These are phyloP conservation scores for Callimorpha dominula DNA, from an alignment of 2,888 invertebrate species.

Conservation along the genomic window DNA sequence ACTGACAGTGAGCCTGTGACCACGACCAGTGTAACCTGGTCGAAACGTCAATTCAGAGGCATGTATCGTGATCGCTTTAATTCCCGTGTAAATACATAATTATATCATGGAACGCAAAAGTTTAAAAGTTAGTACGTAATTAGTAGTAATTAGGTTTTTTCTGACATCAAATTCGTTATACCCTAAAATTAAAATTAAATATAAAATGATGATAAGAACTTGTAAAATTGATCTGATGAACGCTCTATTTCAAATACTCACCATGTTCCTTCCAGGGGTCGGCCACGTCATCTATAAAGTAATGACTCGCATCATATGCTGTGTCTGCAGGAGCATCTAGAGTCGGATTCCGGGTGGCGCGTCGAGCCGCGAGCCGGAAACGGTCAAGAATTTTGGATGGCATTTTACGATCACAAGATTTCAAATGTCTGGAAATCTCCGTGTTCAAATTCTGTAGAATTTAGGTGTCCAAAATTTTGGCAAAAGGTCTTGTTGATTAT, in stretches of 20 bases:
- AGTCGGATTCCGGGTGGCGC: slow-evolving; percentile 21
- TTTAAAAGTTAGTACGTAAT: too few relatives aligned
- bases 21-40: too few relatives aligned
- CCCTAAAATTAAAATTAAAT: too few relatives aligned
- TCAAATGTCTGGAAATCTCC: neutral
- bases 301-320: slow-evolving; percentile 90
- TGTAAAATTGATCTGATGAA: neutral
- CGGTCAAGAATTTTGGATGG: slow-evolving; percentile 46
- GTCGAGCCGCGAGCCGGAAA: slow-evolving; percentile 56
- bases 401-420: neutral
- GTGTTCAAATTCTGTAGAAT: neutral
- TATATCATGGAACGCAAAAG: too few relatives aligned
- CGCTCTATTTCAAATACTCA: slow-evolving; percentile 35
- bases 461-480: neutral
- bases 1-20: too few relatives aligned
- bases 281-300: slow-evolving; percentile 90
- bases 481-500: neutral
- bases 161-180: too few relatives aligned
- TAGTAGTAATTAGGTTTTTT: too few relatives aligned
- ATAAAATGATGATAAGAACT: too few relatives aligned
- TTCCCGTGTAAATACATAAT: too few relatives aligned
- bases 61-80: too few relatives aligned
- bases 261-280: slow-evolving; percentile 79
- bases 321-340: slow-evolving; percentile 77
- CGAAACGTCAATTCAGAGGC: too few relatives aligned